A percentile compares a stretch with the other conserved stretches of the same genome.
phyloP scores from a whole-genome alignment of 2,888 invertebrate species.

The Eupeodes luniger region DNA sequence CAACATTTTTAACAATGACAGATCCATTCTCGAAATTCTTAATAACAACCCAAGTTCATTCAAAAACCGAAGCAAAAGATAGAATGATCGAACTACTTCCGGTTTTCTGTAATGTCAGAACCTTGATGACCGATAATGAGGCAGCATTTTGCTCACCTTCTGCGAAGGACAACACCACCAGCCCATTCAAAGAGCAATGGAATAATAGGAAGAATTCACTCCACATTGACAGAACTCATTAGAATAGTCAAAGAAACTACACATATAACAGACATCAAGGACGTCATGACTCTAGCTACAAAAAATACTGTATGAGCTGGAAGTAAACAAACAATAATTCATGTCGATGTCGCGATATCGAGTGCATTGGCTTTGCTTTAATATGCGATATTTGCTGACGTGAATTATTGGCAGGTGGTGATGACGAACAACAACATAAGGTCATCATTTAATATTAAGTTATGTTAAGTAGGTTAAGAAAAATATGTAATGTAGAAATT shows the following conservation, averaged over 20 bases:
- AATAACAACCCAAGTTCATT: background rate
- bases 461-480: too few relatives aligned
- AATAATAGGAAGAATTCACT: too few relatives aligned
- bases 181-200: background rate
- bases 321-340: too few relatives aligned
- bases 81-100: slow-evolving; percentile 14
- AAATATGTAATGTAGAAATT: too few relatives aligned
- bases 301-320: too few relatives aligned
- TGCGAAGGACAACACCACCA: slow-evolving; percentile 4
- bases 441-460: too few relatives aligned
- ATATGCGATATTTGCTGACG: too few relatives aligned
- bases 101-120: slow-evolving; percentile 1
- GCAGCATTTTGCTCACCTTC: background rate
- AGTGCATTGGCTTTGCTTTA: too few relatives aligned
- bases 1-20: background rate
- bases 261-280: background rate
- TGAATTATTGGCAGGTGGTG: too few relatives aligned
- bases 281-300: slow-evolving; percentile 10
- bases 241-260: background rate
- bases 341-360: too few relatives aligned
- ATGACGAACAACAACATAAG: too few relatives aligned
- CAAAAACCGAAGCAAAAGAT: background rate
- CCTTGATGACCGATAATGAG: background rate
- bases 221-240: background rate
- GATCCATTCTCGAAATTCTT: background rate